Evolutionary conservation across 2,797 vertebrate genomes (phyloP).

Genomic region (Apodemus agrarius): DNA sequence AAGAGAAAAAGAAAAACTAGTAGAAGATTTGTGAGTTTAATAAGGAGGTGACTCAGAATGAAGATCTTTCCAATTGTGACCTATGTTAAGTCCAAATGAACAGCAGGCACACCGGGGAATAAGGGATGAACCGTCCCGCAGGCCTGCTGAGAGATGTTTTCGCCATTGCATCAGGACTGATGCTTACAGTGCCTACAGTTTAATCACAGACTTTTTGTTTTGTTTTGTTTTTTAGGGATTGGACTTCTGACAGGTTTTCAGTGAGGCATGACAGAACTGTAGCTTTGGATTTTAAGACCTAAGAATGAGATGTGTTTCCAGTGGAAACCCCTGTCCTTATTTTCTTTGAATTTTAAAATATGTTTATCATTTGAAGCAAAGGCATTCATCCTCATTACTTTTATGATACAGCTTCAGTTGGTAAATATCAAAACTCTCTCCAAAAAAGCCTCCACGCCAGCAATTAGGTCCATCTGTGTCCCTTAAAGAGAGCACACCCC

Average conservation of each 20-base stretch:
- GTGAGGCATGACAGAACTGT: constrained; percentile 3
- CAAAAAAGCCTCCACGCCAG: constrained; percentile 37
- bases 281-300: constrained; percentile 40
- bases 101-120: neutral
- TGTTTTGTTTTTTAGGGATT: neutral
- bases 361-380: constrained; percentile 47
- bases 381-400: constrained; percentile 3
- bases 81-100: neutral
- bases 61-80: constrained; percentile 47
- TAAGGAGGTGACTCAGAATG: constrained; percentile 30
- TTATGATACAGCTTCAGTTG: constrained; percentile 23
- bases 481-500: constrained; percentile 11
- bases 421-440: constrained; percentile 35
- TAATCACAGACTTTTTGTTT: neutral
- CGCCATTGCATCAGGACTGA: constrained; percentile 1
- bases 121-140: neutral
- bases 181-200: neutral
- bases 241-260: constrained; percentile 44
- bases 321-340: neutral
- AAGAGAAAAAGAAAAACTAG: constrained; percentile 48
- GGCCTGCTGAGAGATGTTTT: neutral
- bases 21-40: constrained; percentile 55
- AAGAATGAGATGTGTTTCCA: constrained; percentile 33
- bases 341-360: constrained; percentile 52
- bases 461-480: constrained; percentile 46